Percentiles rank a stretch among this genome's conserved stretches.
phyloP scores from a whole-genome alignment of 2,113 vertebrate genomes.

The Mustela nigripes region DNA sequence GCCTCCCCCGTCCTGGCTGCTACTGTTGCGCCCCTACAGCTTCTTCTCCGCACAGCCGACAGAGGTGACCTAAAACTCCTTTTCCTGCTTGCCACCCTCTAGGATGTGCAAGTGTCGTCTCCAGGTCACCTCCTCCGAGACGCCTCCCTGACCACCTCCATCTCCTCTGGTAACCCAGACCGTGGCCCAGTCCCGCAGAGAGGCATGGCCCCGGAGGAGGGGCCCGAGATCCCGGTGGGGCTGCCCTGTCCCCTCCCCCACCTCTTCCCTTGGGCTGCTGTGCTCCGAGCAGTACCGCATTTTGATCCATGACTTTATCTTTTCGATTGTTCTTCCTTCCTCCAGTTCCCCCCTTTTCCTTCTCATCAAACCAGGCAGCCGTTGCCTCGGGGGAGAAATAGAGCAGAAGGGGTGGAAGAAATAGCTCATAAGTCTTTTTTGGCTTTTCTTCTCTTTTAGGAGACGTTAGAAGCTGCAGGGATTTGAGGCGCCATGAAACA shows the following conservation, averaged over 20 bases:
- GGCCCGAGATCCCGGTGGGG: background rate
- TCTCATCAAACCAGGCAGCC: background rate
- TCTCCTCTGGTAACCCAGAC: background rate
- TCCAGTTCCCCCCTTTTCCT: background rate
- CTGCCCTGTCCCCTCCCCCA: fast-evolving
- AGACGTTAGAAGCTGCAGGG: background rate
- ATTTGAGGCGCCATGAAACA: fast-evolving
- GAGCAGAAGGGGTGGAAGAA: background rate
- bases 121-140: background rate
- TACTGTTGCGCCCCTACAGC: background rate
- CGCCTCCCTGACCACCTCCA: background rate
- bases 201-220: background rate
- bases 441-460: background rate
- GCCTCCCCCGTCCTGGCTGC: too few species aligned
- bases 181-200: background rate
- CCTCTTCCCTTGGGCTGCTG: background rate
- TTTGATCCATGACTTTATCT: background rate
- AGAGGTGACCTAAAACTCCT: background rate
- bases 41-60: background rate
- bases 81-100: background rate
- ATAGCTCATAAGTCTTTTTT: background rate
- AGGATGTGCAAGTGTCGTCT: background rate
- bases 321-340: background rate
- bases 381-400: background rate
- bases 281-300: fast-evolving